A percentile compares a stretch with the other conserved stretches of the same genome.
phyloP scores from a whole-genome alignment of 2,113 vertebrate species.

The Nerophis ophidion region DNA sequence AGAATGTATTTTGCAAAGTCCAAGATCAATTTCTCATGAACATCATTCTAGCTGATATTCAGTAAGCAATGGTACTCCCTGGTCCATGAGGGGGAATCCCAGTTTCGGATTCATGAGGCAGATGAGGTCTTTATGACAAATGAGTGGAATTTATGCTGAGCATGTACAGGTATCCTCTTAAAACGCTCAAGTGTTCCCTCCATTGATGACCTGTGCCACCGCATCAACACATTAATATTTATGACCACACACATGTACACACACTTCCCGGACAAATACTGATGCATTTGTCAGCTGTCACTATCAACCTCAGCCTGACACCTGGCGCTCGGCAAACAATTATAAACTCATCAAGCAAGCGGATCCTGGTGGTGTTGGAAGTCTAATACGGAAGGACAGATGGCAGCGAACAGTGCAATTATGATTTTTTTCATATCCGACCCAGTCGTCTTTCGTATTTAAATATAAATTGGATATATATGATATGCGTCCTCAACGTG shows the following conservation, averaged over 20 bases:
- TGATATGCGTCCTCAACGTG: no score
- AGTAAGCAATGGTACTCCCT: background rate
- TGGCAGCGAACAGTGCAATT: background rate
- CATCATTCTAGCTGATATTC: background rate
- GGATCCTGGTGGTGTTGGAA: slow-evolving; percentile 32
- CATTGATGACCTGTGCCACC: slow-evolving; percentile 6
- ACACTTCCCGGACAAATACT: background rate
- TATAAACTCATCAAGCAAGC: slow-evolving; percentile 33
- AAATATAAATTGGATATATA: no score
- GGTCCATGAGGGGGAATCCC: slow-evolving; percentile 9
- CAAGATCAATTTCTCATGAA: background rate
- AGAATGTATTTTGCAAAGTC: background rate
- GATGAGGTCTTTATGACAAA: slow-evolving; percentile 38
- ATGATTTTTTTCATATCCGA: no score
- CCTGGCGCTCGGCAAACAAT: slow-evolving; percentile 51
- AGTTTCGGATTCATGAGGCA: background rate
- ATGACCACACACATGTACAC: background rate
- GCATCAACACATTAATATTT: background rate
- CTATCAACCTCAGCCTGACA: slow-evolving; percentile 31
- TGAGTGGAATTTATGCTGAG: no score
- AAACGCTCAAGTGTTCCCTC: slow-evolving; percentile 49
- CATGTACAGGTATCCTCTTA: slow-evolving; percentile 45
- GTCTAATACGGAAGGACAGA: background rate
- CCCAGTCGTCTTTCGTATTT: no score
- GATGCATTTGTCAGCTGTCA: slow-evolving; percentile 27